Percentiles rank a stretch among this genome's conserved stretches.
phyloP scores from a whole-genome alignment of 2,113 vertebrate genomes.

The Ictalurus furcatus region DNA sequence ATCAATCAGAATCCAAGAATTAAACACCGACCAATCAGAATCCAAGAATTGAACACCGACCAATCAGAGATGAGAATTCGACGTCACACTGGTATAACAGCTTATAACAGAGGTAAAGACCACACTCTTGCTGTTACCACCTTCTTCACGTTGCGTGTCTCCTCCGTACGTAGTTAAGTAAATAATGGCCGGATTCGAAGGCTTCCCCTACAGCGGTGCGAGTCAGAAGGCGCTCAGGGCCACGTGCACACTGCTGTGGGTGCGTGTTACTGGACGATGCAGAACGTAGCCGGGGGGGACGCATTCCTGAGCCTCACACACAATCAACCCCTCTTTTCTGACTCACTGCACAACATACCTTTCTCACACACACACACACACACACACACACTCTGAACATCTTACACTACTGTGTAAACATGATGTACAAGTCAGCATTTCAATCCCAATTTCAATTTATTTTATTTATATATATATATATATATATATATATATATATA shows the following conservation, averaged over 20 bases:
- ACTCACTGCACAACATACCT: slow-evolving; percentile 7
- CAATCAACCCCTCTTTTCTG: slow-evolving; percentile 32
- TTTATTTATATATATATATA: neutral
- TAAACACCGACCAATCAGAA: too few relatives aligned
- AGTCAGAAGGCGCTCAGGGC: neutral
- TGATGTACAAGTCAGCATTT: neutral
- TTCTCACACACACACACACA: neutral
- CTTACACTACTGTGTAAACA: neutral
- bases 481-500: neutral
- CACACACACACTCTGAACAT: neutral
- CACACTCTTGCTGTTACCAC: neutral
- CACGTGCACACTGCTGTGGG: neutral
- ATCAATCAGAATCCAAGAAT: too few relatives aligned
- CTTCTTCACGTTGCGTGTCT: neutral
- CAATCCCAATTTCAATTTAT: neutral
- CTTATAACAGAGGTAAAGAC: neutral
- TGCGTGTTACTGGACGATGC: slow-evolving; percentile 2
- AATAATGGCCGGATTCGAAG: neutral
- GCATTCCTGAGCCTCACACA: slow-evolving; percentile 33
- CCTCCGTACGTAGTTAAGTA: neutral
- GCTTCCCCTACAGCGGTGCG: neutral
- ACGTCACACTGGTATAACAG: neutral
- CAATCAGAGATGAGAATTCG: neutral
- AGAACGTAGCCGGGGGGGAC: neutral
- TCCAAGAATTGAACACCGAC: too few relatives aligned